phyloP scores from a whole-genome alignment of 2,888 invertebrate genomes.

The Mesorhabditis sp. region DNA sequence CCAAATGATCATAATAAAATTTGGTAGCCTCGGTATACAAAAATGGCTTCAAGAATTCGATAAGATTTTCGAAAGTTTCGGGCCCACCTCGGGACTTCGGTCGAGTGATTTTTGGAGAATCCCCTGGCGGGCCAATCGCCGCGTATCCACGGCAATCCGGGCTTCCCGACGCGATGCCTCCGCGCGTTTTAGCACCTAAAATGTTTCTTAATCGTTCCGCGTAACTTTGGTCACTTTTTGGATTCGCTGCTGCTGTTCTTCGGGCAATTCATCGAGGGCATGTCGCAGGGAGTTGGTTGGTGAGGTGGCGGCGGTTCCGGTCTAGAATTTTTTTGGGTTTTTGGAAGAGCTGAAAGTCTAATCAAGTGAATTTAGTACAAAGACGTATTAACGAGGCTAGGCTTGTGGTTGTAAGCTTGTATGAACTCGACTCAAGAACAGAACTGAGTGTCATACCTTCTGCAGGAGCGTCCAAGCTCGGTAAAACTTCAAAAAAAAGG shows the following conservation, averaged over 20 bases:
- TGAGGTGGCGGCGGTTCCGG: neutral
- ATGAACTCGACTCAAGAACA: too few relatives aligned
- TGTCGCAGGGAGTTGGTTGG: neutral
- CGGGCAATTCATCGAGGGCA: neutral
- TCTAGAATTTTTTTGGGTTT: too few relatives aligned
- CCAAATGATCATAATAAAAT: too few relatives aligned
- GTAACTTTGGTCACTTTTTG: neutral
- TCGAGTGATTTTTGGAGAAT: constrained; percentile 1
- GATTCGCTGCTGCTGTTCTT: neutral
- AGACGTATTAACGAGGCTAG: too few relatives aligned
- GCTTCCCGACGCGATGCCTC: constrained; percentile 40
- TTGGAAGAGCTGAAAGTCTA: neutral
- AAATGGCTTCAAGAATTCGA: neutral
- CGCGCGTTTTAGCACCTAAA: constrained; percentile 40
- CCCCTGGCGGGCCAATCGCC: constrained; percentile 16
- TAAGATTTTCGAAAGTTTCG: neutral
- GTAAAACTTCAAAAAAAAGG: too few relatives aligned
- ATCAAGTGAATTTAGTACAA: neutral
- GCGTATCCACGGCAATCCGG: constrained; percentile 37
- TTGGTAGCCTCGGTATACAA: too few relatives aligned
- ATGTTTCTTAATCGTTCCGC: neutral
- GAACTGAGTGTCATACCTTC: too few relatives aligned
- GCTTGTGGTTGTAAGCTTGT: too few relatives aligned
- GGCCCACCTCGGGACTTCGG: too few relatives aligned
- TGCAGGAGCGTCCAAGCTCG: too few relatives aligned